Percentiles rank a stretch among this genome's conserved stretches.
Conservation (phyloP, 2,888 invertebrate species). For the Horisme vitalbata region DNA sequence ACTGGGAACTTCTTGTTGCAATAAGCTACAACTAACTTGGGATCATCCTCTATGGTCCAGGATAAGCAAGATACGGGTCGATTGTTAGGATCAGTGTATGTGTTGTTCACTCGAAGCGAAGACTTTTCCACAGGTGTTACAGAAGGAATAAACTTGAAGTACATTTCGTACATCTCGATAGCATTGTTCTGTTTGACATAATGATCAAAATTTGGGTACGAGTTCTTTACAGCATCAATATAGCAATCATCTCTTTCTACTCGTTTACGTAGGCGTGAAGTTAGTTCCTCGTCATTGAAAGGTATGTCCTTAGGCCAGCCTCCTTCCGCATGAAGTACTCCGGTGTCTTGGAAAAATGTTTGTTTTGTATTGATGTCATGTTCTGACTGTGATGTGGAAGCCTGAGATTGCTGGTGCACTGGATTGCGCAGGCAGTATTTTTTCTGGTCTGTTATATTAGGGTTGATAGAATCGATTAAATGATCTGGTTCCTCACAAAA, state of each 20-base stretch:
- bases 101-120: slow-evolving; percentile 81
- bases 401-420: slow-evolving; percentile 64
- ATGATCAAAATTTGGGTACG: slow-evolving; percentile 81
- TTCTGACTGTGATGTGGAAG: slow-evolving; percentile 49
- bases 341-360: slow-evolving; percentile 71
- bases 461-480: slow-evolving; percentile 53
- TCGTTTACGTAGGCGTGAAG: slow-evolving; percentile 86
- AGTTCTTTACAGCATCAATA: slow-evolving; percentile 82
- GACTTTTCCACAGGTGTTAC: slow-evolving; percentile 72
- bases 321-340: slow-evolving; percentile 88
- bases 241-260: slow-evolving; percentile 90
- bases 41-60: slow-evolving; percentile 86
- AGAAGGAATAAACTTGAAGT: slow-evolving; percentile 82
- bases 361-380: slow-evolving; percentile 82
- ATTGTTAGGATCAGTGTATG: slow-evolving; percentile 81
- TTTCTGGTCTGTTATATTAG: slow-evolving; percentile 52
- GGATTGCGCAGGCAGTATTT: slow-evolving; percentile 71
- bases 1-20: slow-evolving; percentile 59
- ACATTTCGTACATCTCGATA: slow-evolving; percentile 89
- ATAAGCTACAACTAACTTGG: slow-evolving; percentile 85
- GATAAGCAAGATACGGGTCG: slow-evolving; percentile 80
- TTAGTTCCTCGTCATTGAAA: slow-evolving; percentile 85
- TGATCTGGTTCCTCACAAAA: slow-evolving; percentile 58
- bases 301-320: slow-evolving; percentile 91
- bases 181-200: slow-evolving; percentile 88